Conservation (phyloP, 2,888 invertebrate species). For the Alentia gelatinosa region DNA sequence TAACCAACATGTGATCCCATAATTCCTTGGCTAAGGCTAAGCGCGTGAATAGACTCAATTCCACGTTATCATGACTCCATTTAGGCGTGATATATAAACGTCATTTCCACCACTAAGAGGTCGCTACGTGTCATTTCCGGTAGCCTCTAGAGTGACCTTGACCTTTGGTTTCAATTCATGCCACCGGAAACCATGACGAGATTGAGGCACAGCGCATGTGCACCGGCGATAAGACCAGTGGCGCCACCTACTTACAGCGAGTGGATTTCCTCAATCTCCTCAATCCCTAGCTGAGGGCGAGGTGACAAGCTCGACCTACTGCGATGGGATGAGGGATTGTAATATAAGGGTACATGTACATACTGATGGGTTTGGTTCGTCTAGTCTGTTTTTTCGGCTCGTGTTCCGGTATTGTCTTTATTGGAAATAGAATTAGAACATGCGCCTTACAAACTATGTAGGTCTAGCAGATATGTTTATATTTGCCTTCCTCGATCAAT, state of each 20-base stretch:
- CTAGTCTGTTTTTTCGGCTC: no score
- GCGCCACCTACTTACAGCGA: background rate
- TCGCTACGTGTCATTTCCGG: background rate
- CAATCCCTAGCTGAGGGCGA: background rate
- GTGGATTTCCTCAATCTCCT: background rate
- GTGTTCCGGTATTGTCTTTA: no score
- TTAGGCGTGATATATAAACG: background rate
- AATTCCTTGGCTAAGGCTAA: background rate
- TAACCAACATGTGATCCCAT: background rate
- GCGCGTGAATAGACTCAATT: background rate
- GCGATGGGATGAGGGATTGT: no score
- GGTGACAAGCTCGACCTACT: no score
- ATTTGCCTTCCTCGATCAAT: no score
- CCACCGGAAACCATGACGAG: background rate
- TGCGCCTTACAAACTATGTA: no score
- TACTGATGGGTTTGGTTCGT: no score
- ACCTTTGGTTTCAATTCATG: background rate
- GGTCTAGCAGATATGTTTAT: no score
- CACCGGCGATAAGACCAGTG: background rate
- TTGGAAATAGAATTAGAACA: no score
- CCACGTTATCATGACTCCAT: background rate
- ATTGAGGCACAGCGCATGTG: background rate
- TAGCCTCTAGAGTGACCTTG: background rate
- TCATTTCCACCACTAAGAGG: background rate
- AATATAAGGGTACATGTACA: no score